Conservation (phyloP, 2,113 vertebrate genomes). For the Apistogramma diplotaenia region DNA sequence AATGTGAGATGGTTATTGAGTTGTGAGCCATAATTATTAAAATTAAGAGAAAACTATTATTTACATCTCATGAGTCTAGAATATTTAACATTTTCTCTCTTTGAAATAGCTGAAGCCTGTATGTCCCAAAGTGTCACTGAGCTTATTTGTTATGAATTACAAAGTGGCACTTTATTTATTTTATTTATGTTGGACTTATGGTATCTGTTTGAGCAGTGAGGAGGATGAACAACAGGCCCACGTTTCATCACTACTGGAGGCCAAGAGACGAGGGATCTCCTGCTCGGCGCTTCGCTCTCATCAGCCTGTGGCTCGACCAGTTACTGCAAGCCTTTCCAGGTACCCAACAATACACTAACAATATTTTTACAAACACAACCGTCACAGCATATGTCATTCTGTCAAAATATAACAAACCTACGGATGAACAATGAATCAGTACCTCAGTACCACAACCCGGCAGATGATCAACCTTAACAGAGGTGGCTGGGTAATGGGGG, state of each 20-base stretch:
- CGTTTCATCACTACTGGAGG: conserved; percentile 79
- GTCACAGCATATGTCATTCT: neutral
- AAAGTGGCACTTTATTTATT: neutral
- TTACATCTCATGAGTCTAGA: neutral
- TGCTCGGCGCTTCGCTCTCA: conserved; percentile 92
- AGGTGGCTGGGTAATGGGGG: too few species aligned
- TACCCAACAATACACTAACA: conserved; percentile 59
- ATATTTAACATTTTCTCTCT: neutral
- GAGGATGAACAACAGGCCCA: conserved; percentile 72
- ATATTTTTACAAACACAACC: neutral
- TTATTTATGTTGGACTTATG: neutral
- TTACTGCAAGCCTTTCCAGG: conserved; percentile 86
- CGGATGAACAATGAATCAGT: neutral
- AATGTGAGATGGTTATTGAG: neutral
- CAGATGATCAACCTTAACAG: too few species aligned
- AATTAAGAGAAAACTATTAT: neutral
- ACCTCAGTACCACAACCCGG: too few species aligned
- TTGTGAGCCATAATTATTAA: neutral
- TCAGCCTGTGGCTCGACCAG: conserved; percentile 90
- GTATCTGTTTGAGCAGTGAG: conserved; percentile 41
- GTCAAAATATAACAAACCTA: neutral
- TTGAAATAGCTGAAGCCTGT: neutral
- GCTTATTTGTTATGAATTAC: neutral
- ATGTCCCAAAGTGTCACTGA: neutral
- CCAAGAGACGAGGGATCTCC: conserved; percentile 88